A percentile compares a stretch with the other conserved stretches of the same genome.
These are phyloP conservation scores for Anguilla megastoma DNA, from an alignment of 2,797 vertebrate species.

Conservation along the genomic window DNA sequence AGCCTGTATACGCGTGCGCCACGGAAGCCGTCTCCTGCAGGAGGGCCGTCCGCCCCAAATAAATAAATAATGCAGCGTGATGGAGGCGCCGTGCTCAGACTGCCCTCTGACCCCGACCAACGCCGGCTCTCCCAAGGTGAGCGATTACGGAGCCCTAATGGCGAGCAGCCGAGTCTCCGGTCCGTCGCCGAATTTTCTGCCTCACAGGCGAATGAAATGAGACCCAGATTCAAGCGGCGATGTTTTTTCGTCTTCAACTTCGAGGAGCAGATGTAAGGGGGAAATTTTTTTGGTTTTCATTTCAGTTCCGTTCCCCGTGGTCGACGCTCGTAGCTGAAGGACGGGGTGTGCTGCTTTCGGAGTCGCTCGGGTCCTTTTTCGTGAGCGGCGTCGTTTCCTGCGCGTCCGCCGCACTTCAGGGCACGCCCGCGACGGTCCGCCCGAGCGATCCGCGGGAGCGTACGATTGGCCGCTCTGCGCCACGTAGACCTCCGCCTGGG, in stretches of 20 bases:
- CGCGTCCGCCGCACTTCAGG: not conserved
- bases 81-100: not conserved
- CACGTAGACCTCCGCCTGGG: not conserved
- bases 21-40: not conserved
- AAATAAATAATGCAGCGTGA: conserved; percentile 7
- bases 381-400: not conserved
- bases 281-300: not conserved
- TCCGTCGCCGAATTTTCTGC: not conserved
- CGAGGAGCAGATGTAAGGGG: not conserved
- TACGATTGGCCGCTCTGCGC: not conserved
- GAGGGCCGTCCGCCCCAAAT: not conserved
- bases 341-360: not conserved
- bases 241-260: not conserved
- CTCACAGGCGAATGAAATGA: not conserved
- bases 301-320: not conserved
- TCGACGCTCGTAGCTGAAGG: not conserved
- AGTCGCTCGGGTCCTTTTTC: not conserved
- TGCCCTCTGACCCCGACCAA: not conserved
- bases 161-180: not conserved
- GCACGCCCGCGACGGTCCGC: not conserved
- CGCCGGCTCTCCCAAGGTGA: not conserved
- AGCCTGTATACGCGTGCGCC: no score
- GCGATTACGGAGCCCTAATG: not conserved
- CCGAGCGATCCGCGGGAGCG: not conserved
- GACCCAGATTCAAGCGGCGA: not conserved